Evolutionary conservation across 2,888 invertebrate genomes (phyloP).

Genomic region (Opisthograptis luteolata): DNA sequence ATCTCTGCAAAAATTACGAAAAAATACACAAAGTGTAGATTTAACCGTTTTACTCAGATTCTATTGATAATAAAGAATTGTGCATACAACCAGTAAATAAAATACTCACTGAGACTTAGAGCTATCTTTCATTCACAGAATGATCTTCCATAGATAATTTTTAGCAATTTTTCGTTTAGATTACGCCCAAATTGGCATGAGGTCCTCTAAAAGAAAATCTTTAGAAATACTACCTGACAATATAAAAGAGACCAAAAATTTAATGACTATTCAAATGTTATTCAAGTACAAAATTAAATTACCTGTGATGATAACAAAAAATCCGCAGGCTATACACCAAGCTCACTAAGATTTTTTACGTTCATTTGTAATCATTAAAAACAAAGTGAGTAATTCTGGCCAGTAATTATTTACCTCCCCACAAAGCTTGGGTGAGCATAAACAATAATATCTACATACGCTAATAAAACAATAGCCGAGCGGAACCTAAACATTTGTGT

Average conservation of each 20-base stretch:
- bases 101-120: too few relatives aligned
- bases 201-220: too few relatives aligned
- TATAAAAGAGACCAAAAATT: not conserved
- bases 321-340: conserved; percentile 11
- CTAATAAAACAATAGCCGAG: conserved; percentile 66
- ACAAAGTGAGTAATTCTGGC: conserved; percentile 25
- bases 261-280: not conserved
- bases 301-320: conserved; percentile 16
- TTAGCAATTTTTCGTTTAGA: too few relatives aligned
- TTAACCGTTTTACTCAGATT: too few relatives aligned
- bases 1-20: too few relatives aligned
- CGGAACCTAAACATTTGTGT: conserved; percentile 69
- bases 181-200: too few relatives aligned
- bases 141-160: too few relatives aligned
- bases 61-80: too few relatives aligned
- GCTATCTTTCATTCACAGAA: too few relatives aligned
- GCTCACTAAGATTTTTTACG: conserved; percentile 20
- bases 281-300: conserved; percentile 13
- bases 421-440: conserved; percentile 41
- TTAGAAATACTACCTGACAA: not conserved
- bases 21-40: too few relatives aligned
- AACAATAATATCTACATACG: conserved; percentile 60
- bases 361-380: conserved; percentile 26
- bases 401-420: conserved; percentile 42
- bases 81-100: too few relatives aligned